Evolutionary conservation across 2,888 invertebrate species (phyloP).

Genomic region (Drosophila meridiana): DNA sequence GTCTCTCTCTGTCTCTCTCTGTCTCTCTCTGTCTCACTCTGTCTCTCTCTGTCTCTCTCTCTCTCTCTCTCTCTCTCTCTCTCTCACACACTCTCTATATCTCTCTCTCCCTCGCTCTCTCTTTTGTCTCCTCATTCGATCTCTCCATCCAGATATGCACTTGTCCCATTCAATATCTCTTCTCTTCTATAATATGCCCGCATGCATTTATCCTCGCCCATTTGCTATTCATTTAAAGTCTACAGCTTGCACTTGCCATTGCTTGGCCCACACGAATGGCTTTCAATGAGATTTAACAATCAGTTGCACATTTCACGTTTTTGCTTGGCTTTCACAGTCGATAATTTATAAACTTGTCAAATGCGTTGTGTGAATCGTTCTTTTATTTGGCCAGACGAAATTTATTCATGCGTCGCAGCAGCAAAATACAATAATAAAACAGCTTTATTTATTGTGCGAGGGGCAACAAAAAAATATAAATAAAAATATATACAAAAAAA

Average conservation of each 20-base stretch:
- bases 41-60: too few species aligned
- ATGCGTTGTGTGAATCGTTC: conserved; percentile 23
- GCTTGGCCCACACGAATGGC: conserved; percentile 14
- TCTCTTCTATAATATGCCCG: too few species aligned
- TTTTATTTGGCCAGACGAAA: conserved; percentile 48
- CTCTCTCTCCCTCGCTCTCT: too few species aligned
- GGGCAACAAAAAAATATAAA: conserved; percentile 6
- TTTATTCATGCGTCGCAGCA: conserved; percentile 51
- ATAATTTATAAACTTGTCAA: conserved; percentile 68
- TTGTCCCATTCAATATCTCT: too few species aligned
- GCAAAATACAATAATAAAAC: conserved; percentile 56
- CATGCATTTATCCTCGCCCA: too few species aligned
- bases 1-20: too few species aligned
- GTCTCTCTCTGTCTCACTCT: too few species aligned
- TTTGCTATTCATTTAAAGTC: neutral
- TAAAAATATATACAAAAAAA: neutral
- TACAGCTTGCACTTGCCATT: neutral
- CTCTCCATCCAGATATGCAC: too few species aligned
- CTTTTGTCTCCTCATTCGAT: too few species aligned
- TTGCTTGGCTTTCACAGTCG: conserved; percentile 23
- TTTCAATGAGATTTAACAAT: conserved; percentile 59
- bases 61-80: too few species aligned
- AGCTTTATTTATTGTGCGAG: conserved; percentile 61
- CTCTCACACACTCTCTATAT: too few species aligned
- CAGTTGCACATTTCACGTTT: conserved; percentile 41